Base-by-base conservation (phyloP, 2,113 vertebrate genomes). In the Upupa epops region DNA sequence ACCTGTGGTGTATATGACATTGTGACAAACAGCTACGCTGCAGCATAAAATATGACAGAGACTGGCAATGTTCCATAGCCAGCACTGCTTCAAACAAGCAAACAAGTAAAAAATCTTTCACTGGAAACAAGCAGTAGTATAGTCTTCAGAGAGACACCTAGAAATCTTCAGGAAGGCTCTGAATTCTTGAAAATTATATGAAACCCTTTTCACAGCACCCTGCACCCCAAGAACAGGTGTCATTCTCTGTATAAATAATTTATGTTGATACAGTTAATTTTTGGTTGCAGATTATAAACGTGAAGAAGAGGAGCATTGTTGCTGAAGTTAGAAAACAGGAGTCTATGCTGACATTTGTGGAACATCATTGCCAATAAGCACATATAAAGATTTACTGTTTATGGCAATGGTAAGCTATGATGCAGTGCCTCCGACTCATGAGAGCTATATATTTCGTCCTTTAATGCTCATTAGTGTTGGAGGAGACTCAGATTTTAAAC, bases 351-450 rank as follows among this genome's bases (percentile, higher is more conserved):
- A 94, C 77, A 94, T 95, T 92, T 96, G 86, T 94, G 80, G 56
- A 95, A 81, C 69, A 82, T 69, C 48, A 37, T 37, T 89, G 78
- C 78, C 86, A 95, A 83, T 31, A 93, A 79, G 77, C 56, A 75
- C 83, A 42, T 68, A 60, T 82, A 96, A 94, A 94, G 91, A 90
- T 97, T 95, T 96, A 95, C 88, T 96, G 90, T 87, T 93, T 96
- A 96, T 89, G 91, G 78, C 84, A 81, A 42, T 78, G 69, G 34
- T 55, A 87, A 95, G 71, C 32, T 82, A 82, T 92, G 83, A 84
- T 77, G 72, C 75, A 92, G 37, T 89, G 69, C 55, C 74, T 96
- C 52, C 4, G 51, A 59, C 80, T 93, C 94, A 75, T 58, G 75
- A 72, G 83, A 96, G 45, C 64, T 81, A 74, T 90, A 88, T 66